These are phyloP conservation scores for Chelonus formosanus DNA, from an alignment of 2,888 invertebrate species.

Conservation along the genomic window DNA sequence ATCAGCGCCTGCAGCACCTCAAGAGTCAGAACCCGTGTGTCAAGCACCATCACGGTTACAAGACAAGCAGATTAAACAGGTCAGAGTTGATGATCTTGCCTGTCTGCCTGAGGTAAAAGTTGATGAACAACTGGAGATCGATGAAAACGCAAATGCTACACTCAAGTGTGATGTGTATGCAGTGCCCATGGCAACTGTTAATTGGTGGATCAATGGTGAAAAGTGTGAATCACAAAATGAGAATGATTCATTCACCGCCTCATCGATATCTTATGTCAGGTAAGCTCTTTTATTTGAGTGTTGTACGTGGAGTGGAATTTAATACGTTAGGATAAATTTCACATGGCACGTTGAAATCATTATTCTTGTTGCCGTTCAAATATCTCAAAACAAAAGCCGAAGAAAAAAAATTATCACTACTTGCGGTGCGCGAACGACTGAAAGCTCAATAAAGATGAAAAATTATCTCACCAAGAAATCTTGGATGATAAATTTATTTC, in stretches of 20 bases:
- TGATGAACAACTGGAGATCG: conserved; percentile 79
- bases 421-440: neutral
- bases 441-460: neutral
- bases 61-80: conserved; percentile 74
- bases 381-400: no score
- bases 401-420: no score
- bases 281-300: conserved; percentile 31
- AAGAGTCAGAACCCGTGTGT: conserved; percentile 82
- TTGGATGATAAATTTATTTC: no score
- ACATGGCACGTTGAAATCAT: no score
- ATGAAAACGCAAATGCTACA: conserved; percentile 83
- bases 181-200: conserved; percentile 81
- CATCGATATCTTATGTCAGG: conserved; percentile 45
- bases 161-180: conserved; percentile 83
- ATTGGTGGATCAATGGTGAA: conserved; percentile 86
- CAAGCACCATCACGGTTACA: conserved; percentile 74
- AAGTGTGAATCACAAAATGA: conserved; percentile 76
- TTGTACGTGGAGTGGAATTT: no score
- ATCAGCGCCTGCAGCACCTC: conserved; percentile 75
- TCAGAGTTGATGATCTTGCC: conserved; percentile 78
- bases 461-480: no score
- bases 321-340: no score
- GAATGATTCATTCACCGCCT: conserved; percentile 49
- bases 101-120: conserved; percentile 83
- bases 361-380: no score